Conservation (phyloP, 2,113 vertebrate genomes). For the Phylloscopus trochilus region DNA sequence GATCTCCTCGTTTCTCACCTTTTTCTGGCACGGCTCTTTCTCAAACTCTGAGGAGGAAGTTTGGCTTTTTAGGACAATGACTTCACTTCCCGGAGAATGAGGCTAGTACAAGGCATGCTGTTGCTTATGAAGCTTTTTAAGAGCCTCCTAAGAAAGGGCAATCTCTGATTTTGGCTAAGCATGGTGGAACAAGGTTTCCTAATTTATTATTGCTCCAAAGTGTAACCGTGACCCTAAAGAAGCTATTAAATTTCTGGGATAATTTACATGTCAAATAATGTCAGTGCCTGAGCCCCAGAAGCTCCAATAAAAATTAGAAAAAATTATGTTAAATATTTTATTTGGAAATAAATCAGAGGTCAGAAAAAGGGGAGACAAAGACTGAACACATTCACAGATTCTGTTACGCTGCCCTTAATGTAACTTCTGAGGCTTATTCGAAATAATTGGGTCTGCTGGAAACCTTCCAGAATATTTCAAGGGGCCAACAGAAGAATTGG, state of each 20-base stretch:
- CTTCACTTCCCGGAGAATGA: background rate
- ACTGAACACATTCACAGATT: slow-evolving; percentile 46
- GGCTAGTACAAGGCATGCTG: background rate
- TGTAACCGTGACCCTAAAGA: background rate
- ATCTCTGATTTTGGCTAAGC: background rate
- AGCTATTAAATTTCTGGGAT: background rate
- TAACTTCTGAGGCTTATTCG: slow-evolving; percentile 67
- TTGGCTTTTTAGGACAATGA: background rate
- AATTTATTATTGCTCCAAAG: background rate
- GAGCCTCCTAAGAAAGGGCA: background rate
- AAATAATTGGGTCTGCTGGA: slow-evolving; percentile 67
- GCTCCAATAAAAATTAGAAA: background rate
- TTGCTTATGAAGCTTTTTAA: background rate
- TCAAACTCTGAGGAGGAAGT: background rate
- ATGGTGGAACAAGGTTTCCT: background rate
- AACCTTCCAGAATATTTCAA: slow-evolving; percentile 63
- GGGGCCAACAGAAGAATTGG: slow-evolving; percentile 44
- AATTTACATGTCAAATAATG: slow-evolving; percentile 23
- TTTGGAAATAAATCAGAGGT: slow-evolving; percentile 55
- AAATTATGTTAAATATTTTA: slow-evolving; percentile 35
- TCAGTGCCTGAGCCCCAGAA: background rate
- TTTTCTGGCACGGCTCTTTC: background rate
- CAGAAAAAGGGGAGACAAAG: background rate
- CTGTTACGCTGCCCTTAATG: slow-evolving; percentile 31
- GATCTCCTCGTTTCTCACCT: background rate